Evolutionary conservation across 2,888 invertebrate species (phyloP).

Genomic region (Masnerella sp.): DNA sequence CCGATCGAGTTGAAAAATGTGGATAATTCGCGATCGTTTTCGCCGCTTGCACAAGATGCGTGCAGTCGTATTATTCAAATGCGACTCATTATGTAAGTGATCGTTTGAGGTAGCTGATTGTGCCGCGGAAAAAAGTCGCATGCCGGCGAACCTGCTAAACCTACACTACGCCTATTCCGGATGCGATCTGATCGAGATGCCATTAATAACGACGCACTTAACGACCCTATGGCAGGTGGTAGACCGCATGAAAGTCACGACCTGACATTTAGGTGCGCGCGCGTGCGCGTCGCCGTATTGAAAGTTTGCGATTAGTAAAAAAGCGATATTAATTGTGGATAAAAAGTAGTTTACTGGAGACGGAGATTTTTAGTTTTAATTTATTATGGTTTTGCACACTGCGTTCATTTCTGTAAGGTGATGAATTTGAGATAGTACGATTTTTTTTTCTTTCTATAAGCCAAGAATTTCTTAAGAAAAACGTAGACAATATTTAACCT

Average conservation of each 20-base stretch:
- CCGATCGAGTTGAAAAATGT: conserved; percentile 13
- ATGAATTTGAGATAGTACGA: too few relatives aligned
- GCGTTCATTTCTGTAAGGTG: too few relatives aligned
- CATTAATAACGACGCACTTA: conserved; percentile 75
- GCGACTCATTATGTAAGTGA: conserved; percentile 55
- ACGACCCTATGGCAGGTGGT: conserved; percentile 74
- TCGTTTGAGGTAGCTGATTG: conserved; percentile 56
- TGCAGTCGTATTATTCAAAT: conserved; percentile 57
- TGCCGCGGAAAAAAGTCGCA: conserved; percentile 45
- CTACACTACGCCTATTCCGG: conserved; percentile 69
- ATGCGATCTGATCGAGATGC: conserved; percentile 72
- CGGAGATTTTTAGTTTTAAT: too few relatives aligned
- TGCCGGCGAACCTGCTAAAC: conserved; percentile 55
- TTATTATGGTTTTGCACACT: too few relatives aligned
- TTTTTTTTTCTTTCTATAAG: too few relatives aligned
- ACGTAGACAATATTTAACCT: too few relatives aligned
- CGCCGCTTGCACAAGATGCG: conserved; percentile 41
- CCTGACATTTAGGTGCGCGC: conserved; percentile 75
- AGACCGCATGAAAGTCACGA: conserved; percentile 76
- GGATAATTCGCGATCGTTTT: conserved; percentile 12
- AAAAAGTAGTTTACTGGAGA: too few relatives aligned
- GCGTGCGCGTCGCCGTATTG: conserved; percentile 62
- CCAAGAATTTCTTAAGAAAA: too few relatives aligned
- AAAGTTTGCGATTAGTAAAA: conserved; percentile 60
- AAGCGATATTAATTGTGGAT: conserved; percentile 23